These are phyloP conservation scores for Limnodromus scolopaceus DNA, from an alignment of 2,797 vertebrate species.

Conservation along the genomic window DNA sequence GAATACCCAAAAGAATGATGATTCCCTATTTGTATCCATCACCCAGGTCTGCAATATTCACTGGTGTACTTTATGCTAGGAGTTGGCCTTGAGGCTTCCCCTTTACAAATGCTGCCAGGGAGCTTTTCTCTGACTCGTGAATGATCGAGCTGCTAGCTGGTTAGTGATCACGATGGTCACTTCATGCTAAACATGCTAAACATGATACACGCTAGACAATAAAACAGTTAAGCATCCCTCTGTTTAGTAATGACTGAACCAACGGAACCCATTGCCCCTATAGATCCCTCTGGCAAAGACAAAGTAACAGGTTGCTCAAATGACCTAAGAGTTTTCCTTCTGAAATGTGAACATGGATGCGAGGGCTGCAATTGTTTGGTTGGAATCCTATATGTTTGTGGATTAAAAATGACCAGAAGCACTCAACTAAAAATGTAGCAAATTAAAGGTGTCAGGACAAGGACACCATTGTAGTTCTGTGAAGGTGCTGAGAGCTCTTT, in stretches of 20 bases:
- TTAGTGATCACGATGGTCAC: not conserved
- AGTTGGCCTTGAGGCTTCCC: not conserved
- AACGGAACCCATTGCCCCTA: fast-evolving
- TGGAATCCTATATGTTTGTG: not conserved
- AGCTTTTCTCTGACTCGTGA: not conserved
- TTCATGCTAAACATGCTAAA: not conserved
- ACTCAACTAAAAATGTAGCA: not conserved
- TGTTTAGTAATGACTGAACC: not conserved
- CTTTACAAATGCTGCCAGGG: not conserved
- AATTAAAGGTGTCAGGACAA: not conserved
- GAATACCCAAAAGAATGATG: not conserved
- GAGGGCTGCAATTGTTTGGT: not conserved
- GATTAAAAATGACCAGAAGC: not conserved
- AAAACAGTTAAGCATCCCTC: not conserved
- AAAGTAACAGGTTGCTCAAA: not conserved
- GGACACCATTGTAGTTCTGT: not conserved
- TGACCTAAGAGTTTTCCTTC: not conserved
- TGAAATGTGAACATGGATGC: not conserved
- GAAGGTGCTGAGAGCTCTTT: not conserved
- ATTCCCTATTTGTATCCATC: not conserved
- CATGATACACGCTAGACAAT: fast-evolving
- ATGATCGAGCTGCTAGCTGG: not conserved
- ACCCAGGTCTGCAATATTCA: not conserved
- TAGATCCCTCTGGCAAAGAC: not conserved
- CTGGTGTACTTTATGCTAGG: not conserved